Base-by-base conservation (phyloP, 1,140 invertebrate species). In the Leptinotarsa lineolata region DNA sequence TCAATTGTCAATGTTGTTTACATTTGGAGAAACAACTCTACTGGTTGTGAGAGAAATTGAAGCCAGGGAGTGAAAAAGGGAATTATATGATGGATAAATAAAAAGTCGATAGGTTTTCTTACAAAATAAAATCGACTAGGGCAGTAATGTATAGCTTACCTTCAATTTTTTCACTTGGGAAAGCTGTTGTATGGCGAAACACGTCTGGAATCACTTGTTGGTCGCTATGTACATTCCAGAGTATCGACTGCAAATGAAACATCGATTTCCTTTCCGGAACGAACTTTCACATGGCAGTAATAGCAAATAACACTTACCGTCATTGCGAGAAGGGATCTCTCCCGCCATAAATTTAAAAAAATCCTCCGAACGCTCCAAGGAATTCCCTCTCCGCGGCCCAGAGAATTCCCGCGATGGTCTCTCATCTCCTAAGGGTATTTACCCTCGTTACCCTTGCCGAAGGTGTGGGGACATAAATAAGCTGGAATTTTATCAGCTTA, bases 281-380 rank as follows among this genome's bases (percentile, higher is more conserved):
- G 15, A 54, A 54, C 48, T 74, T 70, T 70, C 73, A 74, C 73
- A 68, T 70, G 68, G 39, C 63, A 30, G 46, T 74, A 74, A 74
- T 74, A 70, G 73, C 73, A 74, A 74, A 74, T 74, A 74, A 74
- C 73, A 74, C 73, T 74, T 74, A 74, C 61, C 67, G 59, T 74
- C 68, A 74, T 74, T 74, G 73, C 73, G 20, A 68, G 67, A 59
- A 54, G 48, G 73, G 73, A 18, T 67, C 73, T 67, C 59, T 58
- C 59, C 16, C 68, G 73, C 67, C 68, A 70, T 74, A 74, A 74
- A 70, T 74, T 74, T 74, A 46, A 74, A 74, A 74, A 74, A 63
- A 54, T 61, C 58, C 68, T 58, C 59, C 54, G 48, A 8, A n/a
- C 15, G 4, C 4, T 15, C n/a, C 68, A 68, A 44, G 70, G 73